These are phyloP conservation scores for Drosophila neutralis DNA, from an alignment of 2,888 invertebrate species.

Conservation along the genomic window DNA sequence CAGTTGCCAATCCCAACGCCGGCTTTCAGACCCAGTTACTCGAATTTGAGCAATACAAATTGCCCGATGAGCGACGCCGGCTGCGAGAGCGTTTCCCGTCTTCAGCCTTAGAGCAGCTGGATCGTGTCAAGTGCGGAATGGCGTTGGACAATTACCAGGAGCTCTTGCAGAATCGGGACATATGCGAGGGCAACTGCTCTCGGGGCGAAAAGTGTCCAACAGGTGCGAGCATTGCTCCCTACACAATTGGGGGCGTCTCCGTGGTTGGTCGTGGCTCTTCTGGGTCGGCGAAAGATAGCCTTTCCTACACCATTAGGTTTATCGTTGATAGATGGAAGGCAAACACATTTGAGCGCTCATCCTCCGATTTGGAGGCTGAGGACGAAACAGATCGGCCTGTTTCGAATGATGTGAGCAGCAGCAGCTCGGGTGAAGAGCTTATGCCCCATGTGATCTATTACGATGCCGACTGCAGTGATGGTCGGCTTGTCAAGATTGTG, in stretches of 20 bases:
- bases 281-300: background rate
- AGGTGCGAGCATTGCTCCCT: conserved; percentile 85
- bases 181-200: conserved; percentile 94
- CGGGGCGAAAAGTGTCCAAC: conserved; percentile 94
- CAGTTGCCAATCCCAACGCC: conserved; percentile 97
- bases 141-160: conserved; percentile 94
- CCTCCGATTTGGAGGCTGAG: background rate
- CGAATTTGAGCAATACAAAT: conserved; percentile 93
- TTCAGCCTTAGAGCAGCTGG: conserved; percentile 89
- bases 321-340: conserved; percentile 69
- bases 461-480: conserved; percentile 33
- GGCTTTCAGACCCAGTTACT: conserved; percentile 98
- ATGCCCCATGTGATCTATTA: conserved; percentile 73
- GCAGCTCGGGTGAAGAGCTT: conserved; percentile 49
- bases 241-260: conserved; percentile 17
- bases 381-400: background rate
- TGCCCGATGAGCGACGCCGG: conserved; percentile 93
- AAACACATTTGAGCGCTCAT: conserved; percentile 11
- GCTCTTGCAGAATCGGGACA: conserved; percentile 90
- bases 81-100: conserved; percentile 94
- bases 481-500: conserved; percentile 60
- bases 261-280: background rate
- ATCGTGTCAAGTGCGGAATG: conserved; percentile 90
- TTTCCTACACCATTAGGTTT: conserved; percentile 58
- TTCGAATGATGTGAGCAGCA: conserved; percentile 1